These are phyloP conservation scores for Eumeta japonica DNA, from an alignment of 1,140 invertebrate species.

Conservation along the genomic window DNA sequence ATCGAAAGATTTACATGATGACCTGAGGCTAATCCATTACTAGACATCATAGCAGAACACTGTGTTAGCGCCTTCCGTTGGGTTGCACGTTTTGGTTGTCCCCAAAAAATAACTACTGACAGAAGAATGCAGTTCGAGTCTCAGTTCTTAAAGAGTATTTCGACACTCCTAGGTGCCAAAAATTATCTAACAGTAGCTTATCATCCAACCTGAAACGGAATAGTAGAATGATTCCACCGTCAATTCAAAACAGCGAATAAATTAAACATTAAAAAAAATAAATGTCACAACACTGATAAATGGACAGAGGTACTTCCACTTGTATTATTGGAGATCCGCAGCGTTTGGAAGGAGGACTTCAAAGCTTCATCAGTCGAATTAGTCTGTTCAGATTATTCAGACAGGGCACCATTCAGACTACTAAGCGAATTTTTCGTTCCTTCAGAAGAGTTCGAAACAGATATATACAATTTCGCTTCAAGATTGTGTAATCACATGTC, in stretches of 20 bases:
- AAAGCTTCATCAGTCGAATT: conserved; percentile 24
- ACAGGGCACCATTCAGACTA: conserved; percentile 19
- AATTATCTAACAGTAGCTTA: conserved; percentile 21
- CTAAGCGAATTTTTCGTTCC: conserved; percentile 17
- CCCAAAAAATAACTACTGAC: conserved; percentile 26
- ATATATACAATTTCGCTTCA: not conserved
- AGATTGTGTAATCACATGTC: not conserved
- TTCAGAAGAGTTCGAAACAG: not conserved
- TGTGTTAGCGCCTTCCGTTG: conserved; percentile 20
- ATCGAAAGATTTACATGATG: conserved; percentile 27
- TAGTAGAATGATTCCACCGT: conserved; percentile 36
- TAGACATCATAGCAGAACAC: conserved; percentile 19
- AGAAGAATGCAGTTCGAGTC: conserved; percentile 27
- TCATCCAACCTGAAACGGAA: conserved; percentile 34
- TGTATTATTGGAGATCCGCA: conserved; percentile 10
- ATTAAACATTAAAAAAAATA: conserved; percentile 33
- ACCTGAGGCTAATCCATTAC: conserved; percentile 26
- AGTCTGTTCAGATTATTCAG: conserved; percentile 20
- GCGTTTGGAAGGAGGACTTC: conserved; percentile 15
- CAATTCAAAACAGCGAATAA: conserved; percentile 27
- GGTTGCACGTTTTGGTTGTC: conserved; percentile 27
- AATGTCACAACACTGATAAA: conserved; percentile 39
- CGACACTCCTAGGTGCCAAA: conserved; percentile 9
- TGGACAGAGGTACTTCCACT: conserved; percentile 13
- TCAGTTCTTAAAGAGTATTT: conserved; percentile 13